Conservation (phyloP, 2,113 vertebrate genomes). For the Ptilonorhynchus violaceus region DNA sequence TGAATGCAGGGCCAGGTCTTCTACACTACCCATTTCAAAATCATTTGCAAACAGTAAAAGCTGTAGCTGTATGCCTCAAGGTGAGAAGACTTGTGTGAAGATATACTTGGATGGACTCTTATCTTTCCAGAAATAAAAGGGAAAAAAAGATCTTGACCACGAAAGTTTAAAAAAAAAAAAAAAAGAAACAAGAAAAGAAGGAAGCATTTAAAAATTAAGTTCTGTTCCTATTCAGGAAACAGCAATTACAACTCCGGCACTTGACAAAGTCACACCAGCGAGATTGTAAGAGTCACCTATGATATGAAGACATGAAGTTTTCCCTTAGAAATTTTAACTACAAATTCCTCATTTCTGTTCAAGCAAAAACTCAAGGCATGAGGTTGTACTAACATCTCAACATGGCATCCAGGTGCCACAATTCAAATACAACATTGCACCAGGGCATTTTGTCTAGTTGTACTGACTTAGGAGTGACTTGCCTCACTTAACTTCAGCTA, state of each 20-base stretch:
- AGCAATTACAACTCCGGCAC: background rate
- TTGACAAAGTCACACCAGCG: background rate
- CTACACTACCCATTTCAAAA: background rate
- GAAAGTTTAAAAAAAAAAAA: background rate
- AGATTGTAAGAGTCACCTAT: background rate
- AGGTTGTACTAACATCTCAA: background rate
- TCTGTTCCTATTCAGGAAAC: background rate
- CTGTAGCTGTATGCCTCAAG: background rate
- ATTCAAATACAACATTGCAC: background rate
- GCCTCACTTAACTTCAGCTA: background rate
- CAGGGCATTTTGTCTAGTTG: background rate
- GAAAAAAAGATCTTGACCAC: background rate
- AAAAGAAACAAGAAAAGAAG: background rate
- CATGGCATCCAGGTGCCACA: background rate
- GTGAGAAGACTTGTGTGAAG: background rate
- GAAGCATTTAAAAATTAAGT: background rate
- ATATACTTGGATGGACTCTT: background rate
- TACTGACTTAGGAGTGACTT: background rate
- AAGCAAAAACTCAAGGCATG: background rate
- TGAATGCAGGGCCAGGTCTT: background rate
- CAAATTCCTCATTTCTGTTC: background rate
- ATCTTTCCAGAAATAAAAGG: background rate
- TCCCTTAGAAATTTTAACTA: background rate
- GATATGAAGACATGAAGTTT: background rate
- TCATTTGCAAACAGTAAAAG: background rate